Base-by-base conservation (phyloP, 2,888 invertebrate genomes). In the Drosophila buzzatii region DNA sequence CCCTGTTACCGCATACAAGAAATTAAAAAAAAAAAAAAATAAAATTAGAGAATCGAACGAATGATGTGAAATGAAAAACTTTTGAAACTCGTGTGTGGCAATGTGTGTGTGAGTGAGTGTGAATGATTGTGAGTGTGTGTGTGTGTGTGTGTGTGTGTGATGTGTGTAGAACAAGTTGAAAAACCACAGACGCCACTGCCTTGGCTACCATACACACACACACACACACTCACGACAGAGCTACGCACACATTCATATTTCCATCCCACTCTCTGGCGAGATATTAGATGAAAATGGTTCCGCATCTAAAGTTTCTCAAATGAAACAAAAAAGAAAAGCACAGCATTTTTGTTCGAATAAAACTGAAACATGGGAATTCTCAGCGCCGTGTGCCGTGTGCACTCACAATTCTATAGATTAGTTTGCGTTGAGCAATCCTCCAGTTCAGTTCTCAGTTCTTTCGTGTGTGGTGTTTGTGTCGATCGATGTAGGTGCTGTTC, bases 371-470 rank as follows among this genome's bases (percentile, higher is more conserved):
- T 42, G 47, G 67, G 44, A 75, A 75, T 66, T 58, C 62, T 64
- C 60, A 73, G 78, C 69, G 63, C 81, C 81, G 71, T 76, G 90
- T 86, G 86, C 86, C 86, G 86, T 87, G 86, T 87, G 86, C 86
- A 87, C 89, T 87, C 90, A 82, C 68, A 87, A 79, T 89, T 87
- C 90, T 87, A 87, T 89, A 87, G 86, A 87, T 89, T 90, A 87
- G 86, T 87, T 87, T 90, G 90, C 86, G 79, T 90, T 90, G 76
- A 90, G 90, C 86, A 90, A 90, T 90, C 90, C 90, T 87, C 86
- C 86, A 87, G 86, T 87, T 87, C 86, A 90, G 86, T 87, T 73
- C 90, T 86, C 85, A 80, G 71, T 77, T 76, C 70, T 81, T 60
- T 75, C 76, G 87, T 86, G 85, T 75, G 90, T 73, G 84, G 82